Conservation (phyloP, 2,113 vertebrate genomes). For the Sakesphorus luctuosus region DNA sequence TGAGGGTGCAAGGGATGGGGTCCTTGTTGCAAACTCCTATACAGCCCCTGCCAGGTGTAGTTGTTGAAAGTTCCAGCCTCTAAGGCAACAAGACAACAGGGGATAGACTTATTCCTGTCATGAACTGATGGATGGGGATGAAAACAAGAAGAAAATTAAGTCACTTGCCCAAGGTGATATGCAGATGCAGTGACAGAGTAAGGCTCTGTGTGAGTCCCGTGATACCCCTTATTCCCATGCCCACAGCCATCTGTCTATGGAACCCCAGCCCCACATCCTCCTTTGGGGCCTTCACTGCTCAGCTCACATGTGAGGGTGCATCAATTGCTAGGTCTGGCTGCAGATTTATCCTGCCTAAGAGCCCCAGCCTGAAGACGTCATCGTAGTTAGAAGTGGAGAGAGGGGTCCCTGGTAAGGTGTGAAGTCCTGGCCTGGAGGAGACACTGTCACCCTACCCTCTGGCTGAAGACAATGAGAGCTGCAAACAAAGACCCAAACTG, state of each 20-base stretch:
- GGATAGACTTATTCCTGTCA: background rate
- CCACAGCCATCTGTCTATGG: background rate
- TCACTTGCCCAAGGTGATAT: background rate
- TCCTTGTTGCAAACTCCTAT: fast-evolving
- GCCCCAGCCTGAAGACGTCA: background rate
- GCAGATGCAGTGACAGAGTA: background rate
- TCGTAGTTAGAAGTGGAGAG: background rate
- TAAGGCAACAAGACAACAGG: fast-evolving
- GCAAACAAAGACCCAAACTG: background rate
- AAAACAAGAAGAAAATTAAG: background rate
- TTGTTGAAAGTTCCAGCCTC: background rate
- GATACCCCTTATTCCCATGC: background rate
- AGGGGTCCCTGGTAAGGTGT: background rate
- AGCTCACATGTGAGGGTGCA: background rate
- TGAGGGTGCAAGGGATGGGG: background rate
- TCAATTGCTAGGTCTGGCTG: background rate
- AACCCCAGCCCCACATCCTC: background rate
- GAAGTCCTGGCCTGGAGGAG: background rate
- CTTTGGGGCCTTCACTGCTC: background rate
- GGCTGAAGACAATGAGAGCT: background rate
- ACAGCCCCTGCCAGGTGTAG: fast-evolving
- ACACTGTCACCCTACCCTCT: background rate
- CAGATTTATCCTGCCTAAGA: background rate
- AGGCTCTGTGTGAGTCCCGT: fast-evolving
- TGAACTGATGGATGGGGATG: background rate